Evolutionary conservation across 2,888 invertebrate species (phyloP), one percentile per base, ranked within the genome.

Genomic region (Aphodius sticticus): DNA sequence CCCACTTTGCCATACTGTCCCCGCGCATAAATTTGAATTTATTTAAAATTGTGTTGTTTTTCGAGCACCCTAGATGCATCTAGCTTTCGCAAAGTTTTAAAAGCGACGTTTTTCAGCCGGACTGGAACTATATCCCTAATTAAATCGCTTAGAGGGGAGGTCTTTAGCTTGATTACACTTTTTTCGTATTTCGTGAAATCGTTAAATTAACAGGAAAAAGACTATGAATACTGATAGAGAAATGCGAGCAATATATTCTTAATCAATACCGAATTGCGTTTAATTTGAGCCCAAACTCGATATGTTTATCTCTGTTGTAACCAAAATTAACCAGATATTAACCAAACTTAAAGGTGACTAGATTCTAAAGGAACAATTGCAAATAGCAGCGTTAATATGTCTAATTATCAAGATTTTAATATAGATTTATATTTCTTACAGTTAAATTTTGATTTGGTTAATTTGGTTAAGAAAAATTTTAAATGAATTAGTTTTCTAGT

Each of bases 1-100:
- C 72, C 35, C 72, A 72, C 36, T 72, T 26, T 72, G 26, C 70
- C 70, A 26, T 70, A 70, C 15, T 70, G 16, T 16, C 70, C 70
- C 53, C 53, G 53, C 12, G 53, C 53, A 53, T 53, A 53, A 53
- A 53, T 53, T 53, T 53, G 53, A 53, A 53, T 53, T 53, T 53
- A 53, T 53, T 53, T 53, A 53, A 53, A 53, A 53, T 5, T 0
- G 53, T 53, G 53, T 53, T 12, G 53, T 12, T 53, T 26, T 26
- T 26, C 26, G 26, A 26, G 26, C 26, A 26, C 26, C 26, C 26
- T 26, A 26, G 26, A 26, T 26, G 26, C 26, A 26, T 26, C 26
- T 26, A 26, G 26, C 26, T 26, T 26, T 26, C 26, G 26, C 26
- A 3, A 26, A 26, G 26, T 26, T 26, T 26, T 26, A 26, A 26